phyloP scores from a whole-genome alignment of 2,888 invertebrate species.

The Melieria picta region DNA sequence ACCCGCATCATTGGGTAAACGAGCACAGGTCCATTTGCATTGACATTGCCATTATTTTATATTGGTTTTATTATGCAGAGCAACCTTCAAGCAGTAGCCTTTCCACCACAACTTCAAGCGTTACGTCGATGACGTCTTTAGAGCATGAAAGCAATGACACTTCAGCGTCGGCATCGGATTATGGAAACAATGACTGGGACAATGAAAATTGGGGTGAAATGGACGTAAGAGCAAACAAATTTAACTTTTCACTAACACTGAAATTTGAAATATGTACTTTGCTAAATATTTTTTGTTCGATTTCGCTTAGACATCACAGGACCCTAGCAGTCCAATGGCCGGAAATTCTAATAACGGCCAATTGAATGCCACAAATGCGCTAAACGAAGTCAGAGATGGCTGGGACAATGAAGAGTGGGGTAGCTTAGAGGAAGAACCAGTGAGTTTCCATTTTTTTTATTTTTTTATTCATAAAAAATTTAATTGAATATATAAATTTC shows the following conservation, averaged over 20 bases:
- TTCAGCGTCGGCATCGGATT: conserved; percentile 85
- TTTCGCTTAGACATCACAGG: conserved; percentile 66
- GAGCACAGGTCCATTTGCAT: background rate
- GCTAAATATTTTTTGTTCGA: conserved; percentile 5
- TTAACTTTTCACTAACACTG: background rate
- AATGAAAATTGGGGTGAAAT: conserved; percentile 91
- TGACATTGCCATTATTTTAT: background rate
- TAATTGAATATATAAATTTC: background rate
- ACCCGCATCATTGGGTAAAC: conserved; percentile 80
- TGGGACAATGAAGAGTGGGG: conserved; percentile 91
- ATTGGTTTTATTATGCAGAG: conserved; percentile 67
- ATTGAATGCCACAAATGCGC: conserved; percentile 67
- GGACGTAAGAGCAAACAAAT: conserved; percentile 71
- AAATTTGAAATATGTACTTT: background rate
- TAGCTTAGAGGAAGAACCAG: conserved; percentile 84
- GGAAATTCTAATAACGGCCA: conserved; percentile 66
- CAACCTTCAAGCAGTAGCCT: conserved; percentile 91
- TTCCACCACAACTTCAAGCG: conserved; percentile 88
- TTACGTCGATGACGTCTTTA: conserved; percentile 88
- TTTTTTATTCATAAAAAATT: background rate
- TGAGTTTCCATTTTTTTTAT: conserved; percentile 57
- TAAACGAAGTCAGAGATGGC: conserved; percentile 74
- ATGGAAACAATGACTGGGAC: conserved; percentile 83
- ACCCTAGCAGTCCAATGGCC: conserved; percentile 65
- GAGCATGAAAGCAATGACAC: conserved; percentile 80